Percentiles rank a stretch among this genome's conserved stretches.
These are phyloP conservation scores for Yponomeuta malinellus DNA, from an alignment of 2,888 invertebrate genomes.

Conservation along the genomic window DNA sequence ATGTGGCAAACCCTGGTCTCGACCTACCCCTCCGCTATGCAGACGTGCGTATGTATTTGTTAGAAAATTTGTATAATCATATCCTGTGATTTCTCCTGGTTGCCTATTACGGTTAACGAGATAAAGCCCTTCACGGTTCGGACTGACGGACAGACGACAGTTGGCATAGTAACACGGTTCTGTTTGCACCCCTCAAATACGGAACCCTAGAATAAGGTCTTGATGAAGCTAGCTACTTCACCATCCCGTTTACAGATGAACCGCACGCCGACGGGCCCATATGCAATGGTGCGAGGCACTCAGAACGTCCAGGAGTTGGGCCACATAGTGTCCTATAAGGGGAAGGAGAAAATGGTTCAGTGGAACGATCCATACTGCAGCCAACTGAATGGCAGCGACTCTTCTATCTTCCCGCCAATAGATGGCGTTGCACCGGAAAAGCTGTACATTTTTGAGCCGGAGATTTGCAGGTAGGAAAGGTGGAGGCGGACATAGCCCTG, in stretches of 20 bases:
- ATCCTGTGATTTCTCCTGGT: too few species aligned
- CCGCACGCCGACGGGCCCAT: conserved; percentile 68
- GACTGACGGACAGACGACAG: too few species aligned
- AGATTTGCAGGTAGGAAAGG: conserved; percentile 71
- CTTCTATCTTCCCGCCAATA: conserved; percentile 71
- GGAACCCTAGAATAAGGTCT: too few species aligned
- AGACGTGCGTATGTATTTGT: too few species aligned
- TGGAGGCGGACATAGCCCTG: background rate
- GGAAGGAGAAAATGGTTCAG: conserved; percentile 40
- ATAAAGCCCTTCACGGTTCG: too few species aligned
- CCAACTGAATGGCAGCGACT: conserved; percentile 72
- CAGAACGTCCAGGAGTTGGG: conserved; percentile 66
- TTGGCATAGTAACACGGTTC: too few species aligned
- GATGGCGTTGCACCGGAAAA: conserved; percentile 43
- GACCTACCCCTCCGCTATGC: too few species aligned
- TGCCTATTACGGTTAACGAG: too few species aligned
- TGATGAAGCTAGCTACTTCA: too few species aligned
- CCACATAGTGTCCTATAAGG: conserved; percentile 62
- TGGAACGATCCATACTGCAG: conserved; percentile 68
- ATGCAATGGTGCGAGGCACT: conserved; percentile 70
- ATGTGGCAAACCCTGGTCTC: too few species aligned
- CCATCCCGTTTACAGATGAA: conserved; percentile 58
- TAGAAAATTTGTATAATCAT: too few species aligned
- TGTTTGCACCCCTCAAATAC: too few species aligned
- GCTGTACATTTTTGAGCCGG: conserved; percentile 69